Conservation (phyloP, 2,888 invertebrate species). For the Agrotis puta region DNA sequence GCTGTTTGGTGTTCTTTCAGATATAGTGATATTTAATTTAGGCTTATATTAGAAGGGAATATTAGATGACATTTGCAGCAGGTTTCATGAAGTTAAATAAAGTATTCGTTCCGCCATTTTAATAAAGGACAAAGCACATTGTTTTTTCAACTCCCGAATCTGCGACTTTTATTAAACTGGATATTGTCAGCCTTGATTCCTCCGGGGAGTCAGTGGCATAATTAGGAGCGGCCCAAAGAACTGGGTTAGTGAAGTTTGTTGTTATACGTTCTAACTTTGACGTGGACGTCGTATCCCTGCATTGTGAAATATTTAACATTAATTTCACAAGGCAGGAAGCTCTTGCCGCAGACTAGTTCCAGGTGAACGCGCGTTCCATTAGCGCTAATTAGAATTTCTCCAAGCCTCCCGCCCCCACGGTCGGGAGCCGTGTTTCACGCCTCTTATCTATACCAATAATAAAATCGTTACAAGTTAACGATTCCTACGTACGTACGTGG, state of each 20-base stretch:
- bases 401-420: constrained; percentile 66
- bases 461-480: constrained; percentile 53
- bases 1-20: background rate
- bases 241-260: constrained; percentile 52
- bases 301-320: constrained; percentile 68
- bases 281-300: constrained; percentile 41
- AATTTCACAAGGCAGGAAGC: constrained; percentile 68
- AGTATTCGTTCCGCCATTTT: background rate
- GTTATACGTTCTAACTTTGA: constrained; percentile 51
- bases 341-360: constrained; percentile 76
- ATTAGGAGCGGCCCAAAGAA: constrained; percentile 50
- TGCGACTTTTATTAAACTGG: constrained; percentile 19
- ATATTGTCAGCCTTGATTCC: constrained; percentile 23
- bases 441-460: constrained; percentile 55
- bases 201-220: constrained; percentile 28
- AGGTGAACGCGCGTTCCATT: constrained; percentile 84
- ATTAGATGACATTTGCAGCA: background rate
- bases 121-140: constrained; percentile 10
- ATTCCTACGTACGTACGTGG: constrained; percentile 48
- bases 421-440: constrained; percentile 38
- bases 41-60: background rate
- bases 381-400: constrained; percentile 87
- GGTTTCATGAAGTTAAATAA: too few relatives aligned
- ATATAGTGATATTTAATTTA: background rate
- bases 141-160: constrained; percentile 7